Percentiles rank a stretch among this genome's conserved stretches.
phyloP scores from a whole-genome alignment of 2,888 invertebrate genomes.

The Pinctada fucata region DNA sequence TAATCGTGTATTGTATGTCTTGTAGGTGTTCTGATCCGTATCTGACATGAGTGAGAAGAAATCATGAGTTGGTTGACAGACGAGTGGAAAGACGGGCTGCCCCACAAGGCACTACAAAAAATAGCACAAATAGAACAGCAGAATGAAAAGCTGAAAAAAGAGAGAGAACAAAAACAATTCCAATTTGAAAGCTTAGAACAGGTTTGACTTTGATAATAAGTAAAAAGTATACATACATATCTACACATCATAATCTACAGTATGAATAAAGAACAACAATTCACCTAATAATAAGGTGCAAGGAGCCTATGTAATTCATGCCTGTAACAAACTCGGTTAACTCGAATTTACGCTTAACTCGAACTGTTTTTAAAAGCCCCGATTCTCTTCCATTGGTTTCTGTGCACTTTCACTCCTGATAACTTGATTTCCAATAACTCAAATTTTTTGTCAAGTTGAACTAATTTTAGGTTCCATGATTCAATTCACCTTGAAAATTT shows the following conservation, averaged over 20 bases:
- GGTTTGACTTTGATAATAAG: constrained; percentile 47
- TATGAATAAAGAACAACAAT: background rate
- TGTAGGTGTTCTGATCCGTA: no score
- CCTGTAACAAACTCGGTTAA: no score
- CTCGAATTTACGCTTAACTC: no score
- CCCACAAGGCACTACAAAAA: constrained; percentile 67
- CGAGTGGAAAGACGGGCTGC: constrained; percentile 74
- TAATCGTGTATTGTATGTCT: no score
- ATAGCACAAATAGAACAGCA: constrained; percentile 68
- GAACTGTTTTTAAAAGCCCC: no score
- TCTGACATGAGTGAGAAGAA: background rate
- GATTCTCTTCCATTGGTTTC: no score
- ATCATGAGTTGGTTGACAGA: constrained; percentile 74
- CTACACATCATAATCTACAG: background rate
- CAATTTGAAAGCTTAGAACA: constrained; percentile 72
- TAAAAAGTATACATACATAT: background rate
- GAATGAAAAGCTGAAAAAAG: constrained; percentile 66
- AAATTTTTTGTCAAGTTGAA: no score
- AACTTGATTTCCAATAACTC: no score
- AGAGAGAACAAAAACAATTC: constrained; percentile 72
- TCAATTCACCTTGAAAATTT: no score
- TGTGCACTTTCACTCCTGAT: no score
- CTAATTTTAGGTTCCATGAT: no score
- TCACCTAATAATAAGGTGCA: background rate
- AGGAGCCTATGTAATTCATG: no score